Evolutionary conservation across 2,113 vertebrate species (phyloP).

Genomic region (Zosterops hypoxanthus): DNA sequence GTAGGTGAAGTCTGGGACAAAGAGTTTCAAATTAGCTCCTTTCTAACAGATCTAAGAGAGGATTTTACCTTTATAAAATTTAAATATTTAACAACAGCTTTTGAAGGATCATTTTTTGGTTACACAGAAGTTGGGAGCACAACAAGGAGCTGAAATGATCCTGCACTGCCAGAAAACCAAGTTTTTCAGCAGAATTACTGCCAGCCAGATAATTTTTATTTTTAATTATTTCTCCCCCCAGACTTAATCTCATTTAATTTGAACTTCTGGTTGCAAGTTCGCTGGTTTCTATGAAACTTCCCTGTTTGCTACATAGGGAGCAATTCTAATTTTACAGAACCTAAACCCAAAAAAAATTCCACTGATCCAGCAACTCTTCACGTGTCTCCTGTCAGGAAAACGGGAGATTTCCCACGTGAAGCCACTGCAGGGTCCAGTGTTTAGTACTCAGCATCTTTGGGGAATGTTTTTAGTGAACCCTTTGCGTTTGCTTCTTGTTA

Average conservation of each 20-base stretch:
- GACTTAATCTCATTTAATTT: background rate
- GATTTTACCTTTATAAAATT: background rate
- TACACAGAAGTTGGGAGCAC: background rate
- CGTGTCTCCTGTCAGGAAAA: background rate
- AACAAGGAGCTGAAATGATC: background rate
- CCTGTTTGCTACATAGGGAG: conserved; percentile 81
- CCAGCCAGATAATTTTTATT: background rate
- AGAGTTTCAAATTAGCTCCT: background rate
- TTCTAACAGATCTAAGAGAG: background rate
- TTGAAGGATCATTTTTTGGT: background rate
- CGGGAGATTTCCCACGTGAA: background rate
- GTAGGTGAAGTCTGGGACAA: background rate
- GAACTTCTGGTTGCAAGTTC: conserved; percentile 62
- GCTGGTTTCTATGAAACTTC: conserved; percentile 93
- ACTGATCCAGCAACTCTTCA: background rate
- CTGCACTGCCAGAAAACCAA: background rate
- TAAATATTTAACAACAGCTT: background rate
- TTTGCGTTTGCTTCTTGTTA: background rate
- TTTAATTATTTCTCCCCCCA: background rate
- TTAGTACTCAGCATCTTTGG: conserved; percentile 32
- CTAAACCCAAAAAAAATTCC: background rate
- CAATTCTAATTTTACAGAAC: conserved; percentile 25
- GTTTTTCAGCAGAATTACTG: background rate
- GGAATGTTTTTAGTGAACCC: background rate
- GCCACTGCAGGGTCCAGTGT: background rate